Evolutionary conservation across 2,797 vertebrate species (phyloP), one percentile per base, ranked within the genome.

Genomic region (Lophotriccus pileatus): DNA sequence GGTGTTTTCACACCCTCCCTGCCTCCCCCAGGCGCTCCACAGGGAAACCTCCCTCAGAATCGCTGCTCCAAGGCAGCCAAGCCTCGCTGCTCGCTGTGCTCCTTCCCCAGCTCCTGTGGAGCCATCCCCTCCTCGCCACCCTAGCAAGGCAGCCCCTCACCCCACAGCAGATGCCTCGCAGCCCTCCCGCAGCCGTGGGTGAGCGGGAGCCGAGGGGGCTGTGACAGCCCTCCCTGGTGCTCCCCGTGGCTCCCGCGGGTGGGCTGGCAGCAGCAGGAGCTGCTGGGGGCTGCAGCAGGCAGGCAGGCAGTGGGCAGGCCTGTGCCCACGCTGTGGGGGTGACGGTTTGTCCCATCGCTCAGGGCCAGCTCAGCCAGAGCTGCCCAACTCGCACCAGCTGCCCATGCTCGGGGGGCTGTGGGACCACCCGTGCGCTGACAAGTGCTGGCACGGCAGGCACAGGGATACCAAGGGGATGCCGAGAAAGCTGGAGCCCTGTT

Each of bases 21-120:
- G 34, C 82, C 93, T 83, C 83, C 92, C 82, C 84, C 74, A 7
- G 68, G 21, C 2, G 5, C 62, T 94, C 64, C 41, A 5, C 83
- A 74, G 80, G 95, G 86, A 96, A 96, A 80, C 93, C 83, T 96
- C 95, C 95, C 60, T 83, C 90, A 3, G 90, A 18, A 77, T 69
- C 12, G 4, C 88, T 4, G 7, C 64, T 94, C 78, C 69, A 28
- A 87, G 44, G 76, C 60, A 7, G 86, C 89, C 89, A 77, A 95
- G 73, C 58, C 60, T 79, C 15, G 0, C 66, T 23, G 82, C 58
- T 87, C 11, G 2, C 1, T 1, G 63, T 6, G 85, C 53, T 72
- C 24, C 66, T 63, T 89, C 22, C 27, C 28, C 20, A 3, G 14
- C 68, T 32, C 60, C 37, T 3, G 19, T 2, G 44, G 50, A 39